A percentile compares a stretch with the other conserved stretches of the same genome.
Conservation (phyloP, 2,888 invertebrate species). For the Xestia sexstrigata region DNA sequence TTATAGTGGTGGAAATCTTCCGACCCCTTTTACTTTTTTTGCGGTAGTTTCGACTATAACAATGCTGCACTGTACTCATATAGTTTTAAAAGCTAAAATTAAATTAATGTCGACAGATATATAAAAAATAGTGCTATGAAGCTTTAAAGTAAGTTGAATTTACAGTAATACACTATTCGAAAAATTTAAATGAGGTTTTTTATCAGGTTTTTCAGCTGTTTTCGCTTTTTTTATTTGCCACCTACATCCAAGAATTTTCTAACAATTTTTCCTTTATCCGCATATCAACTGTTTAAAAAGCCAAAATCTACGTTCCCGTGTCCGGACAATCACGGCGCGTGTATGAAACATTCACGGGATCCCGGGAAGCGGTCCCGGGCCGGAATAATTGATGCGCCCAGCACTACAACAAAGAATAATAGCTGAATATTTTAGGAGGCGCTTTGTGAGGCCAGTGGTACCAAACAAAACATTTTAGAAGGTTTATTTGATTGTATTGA, state of each 20-base stretch:
- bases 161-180: background rate
- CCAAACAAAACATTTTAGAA: background rate
- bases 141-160: background rate
- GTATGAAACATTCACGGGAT: conserved; percentile 67
- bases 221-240: background rate
- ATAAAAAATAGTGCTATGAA: background rate
- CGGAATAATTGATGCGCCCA: conserved; percentile 66
- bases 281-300: conserved; percentile 58
- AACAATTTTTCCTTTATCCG: conserved; percentile 39
- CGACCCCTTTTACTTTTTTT: no score
- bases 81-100: background rate
- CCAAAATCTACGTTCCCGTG: conserved; percentile 40
- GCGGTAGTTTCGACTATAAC: no score
- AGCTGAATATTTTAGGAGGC: conserved; percentile 61
- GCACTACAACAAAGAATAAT: conserved; percentile 68
- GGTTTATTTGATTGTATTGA: background rate
- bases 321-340: conserved; percentile 59
- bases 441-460: conserved; percentile 47
- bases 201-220: background rate
- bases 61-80: background rate
- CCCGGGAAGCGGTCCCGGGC: conserved; percentile 57
- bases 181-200: background rate
- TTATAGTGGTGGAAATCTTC: background rate
- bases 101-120: background rate
- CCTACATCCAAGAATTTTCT: conserved; percentile 32